A percentile compares a stretch with the other conserved stretches of the same genome.
These are phyloP conservation scores for Anarsia innoxiella DNA, from an alignment of 2,888 invertebrate genomes.

Conservation along the genomic window DNA sequence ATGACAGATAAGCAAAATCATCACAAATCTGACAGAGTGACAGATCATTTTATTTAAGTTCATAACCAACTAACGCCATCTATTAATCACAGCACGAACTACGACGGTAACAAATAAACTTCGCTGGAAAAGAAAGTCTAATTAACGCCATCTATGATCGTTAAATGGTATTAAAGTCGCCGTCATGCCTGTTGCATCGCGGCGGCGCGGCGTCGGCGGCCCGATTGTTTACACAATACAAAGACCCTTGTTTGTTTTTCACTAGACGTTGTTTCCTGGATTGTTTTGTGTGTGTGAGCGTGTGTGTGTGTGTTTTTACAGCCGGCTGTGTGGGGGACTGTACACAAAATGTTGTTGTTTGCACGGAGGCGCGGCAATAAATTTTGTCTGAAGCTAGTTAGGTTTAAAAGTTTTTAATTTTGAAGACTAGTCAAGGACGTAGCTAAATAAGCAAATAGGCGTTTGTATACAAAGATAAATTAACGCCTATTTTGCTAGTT, in stretches of 20 bases:
- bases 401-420: too few relatives aligned
- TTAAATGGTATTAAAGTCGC: too few relatives aligned
- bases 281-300: conserved; percentile 65
- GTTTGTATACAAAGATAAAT: too few relatives aligned
- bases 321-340: conserved; percentile 59
- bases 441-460: too few relatives aligned
- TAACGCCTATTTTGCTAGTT: too few relatives aligned
- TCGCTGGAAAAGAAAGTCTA: too few relatives aligned
- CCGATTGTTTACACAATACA: conserved; percentile 74
- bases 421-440: too few relatives aligned
- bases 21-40: too few relatives aligned
- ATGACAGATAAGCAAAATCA: too few relatives aligned
- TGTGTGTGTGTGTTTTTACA: conserved; percentile 62
- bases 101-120: too few relatives aligned
- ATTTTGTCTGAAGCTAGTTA: conserved; percentile 34
- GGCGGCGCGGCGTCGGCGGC: too few relatives aligned
- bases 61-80: conserved; percentile 53
- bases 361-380: conserved; percentile 57
- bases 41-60: too few relatives aligned
- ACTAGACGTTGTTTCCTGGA: conserved; percentile 76
- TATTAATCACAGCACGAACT: conserved; percentile 25
- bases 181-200: conserved; percentile 71
- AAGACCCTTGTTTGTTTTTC: conserved; percentile 76
- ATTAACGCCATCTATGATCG: neutral
- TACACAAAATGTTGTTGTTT: conserved; percentile 71